Percentiles rank a stretch among this genome's conserved stretches.
Conservation (phyloP, 2,888 invertebrate genomes). For the Hesperia comma region DNA sequence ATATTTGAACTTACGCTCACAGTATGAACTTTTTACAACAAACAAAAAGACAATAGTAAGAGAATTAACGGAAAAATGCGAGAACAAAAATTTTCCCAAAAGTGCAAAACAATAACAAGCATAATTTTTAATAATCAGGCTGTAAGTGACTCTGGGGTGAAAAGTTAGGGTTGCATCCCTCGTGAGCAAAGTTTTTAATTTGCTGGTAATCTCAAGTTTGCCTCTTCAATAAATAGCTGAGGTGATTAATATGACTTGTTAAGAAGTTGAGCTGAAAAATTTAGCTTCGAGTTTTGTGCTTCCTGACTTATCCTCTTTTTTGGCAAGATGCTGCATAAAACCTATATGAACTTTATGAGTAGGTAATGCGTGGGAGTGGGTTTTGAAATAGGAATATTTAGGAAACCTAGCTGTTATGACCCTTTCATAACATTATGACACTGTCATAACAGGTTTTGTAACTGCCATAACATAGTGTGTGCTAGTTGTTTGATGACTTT, state of each 20-base stretch:
- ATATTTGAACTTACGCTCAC: no score
- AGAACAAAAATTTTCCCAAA: background rate
- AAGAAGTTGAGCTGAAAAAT: conserved; percentile 38
- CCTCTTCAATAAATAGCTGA: conserved; percentile 40
- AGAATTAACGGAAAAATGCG: background rate
- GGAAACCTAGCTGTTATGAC: no score
- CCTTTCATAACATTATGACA: no score
- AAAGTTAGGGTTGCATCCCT: conserved; percentile 17
- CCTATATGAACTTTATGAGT: no score
- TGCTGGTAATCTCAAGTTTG: conserved; percentile 36
- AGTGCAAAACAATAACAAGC: conserved; percentile 5
- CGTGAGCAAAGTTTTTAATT: conserved; percentile 38
- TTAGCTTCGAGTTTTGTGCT: conserved; percentile 37
- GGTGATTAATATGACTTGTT: conserved; percentile 42
- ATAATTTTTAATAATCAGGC: conserved; percentile 12
- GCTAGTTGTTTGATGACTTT: no score
- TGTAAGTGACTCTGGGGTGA: background rate
- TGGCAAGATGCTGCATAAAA: no score
- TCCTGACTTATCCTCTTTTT: background rate
- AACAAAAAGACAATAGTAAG: no score
- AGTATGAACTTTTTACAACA: no score
- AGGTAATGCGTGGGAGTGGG: no score
- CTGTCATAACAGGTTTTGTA: no score
- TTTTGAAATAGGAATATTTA: no score
- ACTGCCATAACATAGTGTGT: no score